phyloP scores from a whole-genome alignment of 2,797 vertebrate genomes.

The Falco cherrug region DNA sequence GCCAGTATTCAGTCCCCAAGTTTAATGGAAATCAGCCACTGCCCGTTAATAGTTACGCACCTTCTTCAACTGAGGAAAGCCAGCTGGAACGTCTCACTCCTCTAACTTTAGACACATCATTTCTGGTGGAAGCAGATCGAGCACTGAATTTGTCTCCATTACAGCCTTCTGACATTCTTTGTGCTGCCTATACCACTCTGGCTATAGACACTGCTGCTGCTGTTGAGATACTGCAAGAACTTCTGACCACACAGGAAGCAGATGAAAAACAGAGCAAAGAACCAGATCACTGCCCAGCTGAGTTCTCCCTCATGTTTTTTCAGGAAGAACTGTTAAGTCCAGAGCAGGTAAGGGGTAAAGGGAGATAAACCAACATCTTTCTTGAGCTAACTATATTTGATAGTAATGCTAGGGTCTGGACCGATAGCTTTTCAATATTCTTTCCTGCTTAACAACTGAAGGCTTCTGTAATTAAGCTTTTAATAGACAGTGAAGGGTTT shows the following conservation, averaged over 20 bases:
- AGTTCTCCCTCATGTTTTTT: slow-evolving; percentile 51
- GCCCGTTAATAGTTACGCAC: slow-evolving; percentile 3
- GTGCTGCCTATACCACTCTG: slow-evolving; percentile 5
- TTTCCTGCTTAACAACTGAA: neutral
- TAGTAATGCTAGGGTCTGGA: neutral
- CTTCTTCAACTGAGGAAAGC: slow-evolving; percentile 43
- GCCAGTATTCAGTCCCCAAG: slow-evolving; percentile 51
- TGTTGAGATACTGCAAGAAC: slow-evolving; percentile 25
- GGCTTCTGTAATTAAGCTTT: neutral
- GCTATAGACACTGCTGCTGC: slow-evolving; percentile 34
- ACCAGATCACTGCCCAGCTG: slow-evolving; percentile 27
- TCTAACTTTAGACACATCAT: slow-evolving; percentile 61
- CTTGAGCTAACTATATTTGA: neutral
- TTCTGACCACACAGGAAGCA: slow-evolving; percentile 38
- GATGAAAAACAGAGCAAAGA: slow-evolving; percentile 53
- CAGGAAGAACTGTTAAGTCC: slow-evolving; percentile 59
- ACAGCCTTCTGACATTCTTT: slow-evolving; percentile 63
- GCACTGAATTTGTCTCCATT: slow-evolving; percentile 55
- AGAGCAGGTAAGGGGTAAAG: slow-evolving; percentile 59
- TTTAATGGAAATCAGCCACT: slow-evolving; percentile 51
- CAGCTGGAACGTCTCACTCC: slow-evolving; percentile 66
- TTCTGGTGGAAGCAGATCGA: slow-evolving; percentile 63
- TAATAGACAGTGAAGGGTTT: neutral
- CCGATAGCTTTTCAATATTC: neutral
- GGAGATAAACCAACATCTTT: neutral